Evolutionary conservation across 2,113 vertebrate genomes (phyloP), one percentile per base, ranked within the genome.

Genomic region (Apus apus): DNA sequence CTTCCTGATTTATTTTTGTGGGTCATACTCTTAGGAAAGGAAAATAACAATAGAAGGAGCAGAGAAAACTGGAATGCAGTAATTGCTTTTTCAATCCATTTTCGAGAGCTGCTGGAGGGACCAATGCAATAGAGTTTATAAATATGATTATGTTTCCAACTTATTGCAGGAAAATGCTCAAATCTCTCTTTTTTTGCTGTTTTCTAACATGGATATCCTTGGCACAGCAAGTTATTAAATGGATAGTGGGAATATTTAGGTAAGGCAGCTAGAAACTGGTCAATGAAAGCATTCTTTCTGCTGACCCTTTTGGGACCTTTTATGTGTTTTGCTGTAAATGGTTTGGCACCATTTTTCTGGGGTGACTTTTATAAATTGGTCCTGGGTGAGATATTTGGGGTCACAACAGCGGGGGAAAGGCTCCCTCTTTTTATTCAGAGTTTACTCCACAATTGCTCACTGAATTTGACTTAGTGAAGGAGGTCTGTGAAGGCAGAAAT

Each of bases 141-240:
- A 84, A 70, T 85, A 94, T 90, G 81, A 95, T 96, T 96, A 88
- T 91, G 26, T 78, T 93, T 91, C 94, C 90, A 91, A 5, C 81
- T 95, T 85, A 62, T 12, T 67, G 56, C 57, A 70, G 76, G 78
- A 70, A 93, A 95, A 53, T 25, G 60, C 83, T 85, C 81, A 29
- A 57, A 51, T 51, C 20, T 32, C 23, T 32, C 40, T 66, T 51
- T 13, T 70, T 62, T 36, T 80, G 45, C 14, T 60, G 34, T 93
- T 86, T 93, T 95, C 32, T 61, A 23, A 11, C 0, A 1, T 12
- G 22, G 43, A 48, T 60, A 64, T 83, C 84, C 32, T 95, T 64
- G 83, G 45, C 43, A 36, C 73, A 64, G 48, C 60, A 54, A 84
- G 94, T 72, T 89, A 50, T 83, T 87, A 84, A 90, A 60, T 3